Base-by-base conservation (phyloP, 2,113 vertebrate species). In the Pseudolaguvia tuberculata region DNA sequence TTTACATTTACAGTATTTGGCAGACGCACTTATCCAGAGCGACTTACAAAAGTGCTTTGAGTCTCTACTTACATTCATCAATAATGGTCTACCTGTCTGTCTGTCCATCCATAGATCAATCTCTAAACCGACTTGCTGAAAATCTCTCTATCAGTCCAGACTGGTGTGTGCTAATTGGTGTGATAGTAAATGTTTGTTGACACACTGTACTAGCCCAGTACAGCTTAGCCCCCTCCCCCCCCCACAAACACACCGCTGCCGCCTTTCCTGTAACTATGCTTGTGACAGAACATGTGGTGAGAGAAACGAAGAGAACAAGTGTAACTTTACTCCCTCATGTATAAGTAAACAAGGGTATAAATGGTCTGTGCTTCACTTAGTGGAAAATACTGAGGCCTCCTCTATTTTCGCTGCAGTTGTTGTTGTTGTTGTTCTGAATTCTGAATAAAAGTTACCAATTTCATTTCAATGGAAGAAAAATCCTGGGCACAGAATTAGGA, bases 321-420 rank as follows among this genome's bases (percentile, higher is more conserved):
- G 62, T 66, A 66, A 69, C 66, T n/a, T 51, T 31, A 69, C 47
- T 18, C 27, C 48, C 48, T 52, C 27, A 29, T 69, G 48, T 52
- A 69, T 69, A 52, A 69, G 48, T 69, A 69, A 69, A 52, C 48
- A 35, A 69, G 48, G 29, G 66, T 31, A 69, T 52, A 69, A 69
- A 29, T 69, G 25, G 25, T 31, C 18, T n/a, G 18, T 52, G 66
- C 48, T 68, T 31, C 66, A 68, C 4, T 8, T 25, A 52, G 48
- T 52, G 66, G 66, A 69, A 42, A 69, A 69, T 35, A 52, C 17
- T 31, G 48, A 35, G 48, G 48, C 48, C 5, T 42, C n/a, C n/a
- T n/a, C n/a, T n/a, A n/a, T n/a, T n/a, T n/a, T 9, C 8, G 39
- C 31, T 35, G 3, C n/a, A n/a, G 39, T 42, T n/a, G 18, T 52